Conservation (phyloP, 2,888 invertebrate genomes). For the Eledona agricola region DNA sequence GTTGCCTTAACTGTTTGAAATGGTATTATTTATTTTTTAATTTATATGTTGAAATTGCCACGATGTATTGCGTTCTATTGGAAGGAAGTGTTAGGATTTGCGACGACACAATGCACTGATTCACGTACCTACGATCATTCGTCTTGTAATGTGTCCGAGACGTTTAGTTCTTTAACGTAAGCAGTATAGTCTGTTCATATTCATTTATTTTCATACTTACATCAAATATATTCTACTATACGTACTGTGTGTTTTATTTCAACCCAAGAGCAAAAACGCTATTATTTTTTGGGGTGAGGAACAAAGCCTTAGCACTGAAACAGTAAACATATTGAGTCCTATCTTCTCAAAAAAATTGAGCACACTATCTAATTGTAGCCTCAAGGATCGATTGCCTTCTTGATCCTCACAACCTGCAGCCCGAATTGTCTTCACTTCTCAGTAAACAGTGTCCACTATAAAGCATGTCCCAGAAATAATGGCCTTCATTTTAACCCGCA, state of each 20-base stretch:
- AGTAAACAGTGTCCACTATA: too few species aligned
- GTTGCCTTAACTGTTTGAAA: conserved; percentile 26
- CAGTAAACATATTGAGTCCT: too few species aligned
- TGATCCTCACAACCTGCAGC: too few species aligned
- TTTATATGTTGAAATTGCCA: conserved; percentile 35
- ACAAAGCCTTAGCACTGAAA: too few species aligned
- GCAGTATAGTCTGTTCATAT: conserved; percentile 16
- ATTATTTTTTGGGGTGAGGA: too few species aligned
- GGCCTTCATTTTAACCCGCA: too few species aligned
- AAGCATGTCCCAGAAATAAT: too few species aligned
- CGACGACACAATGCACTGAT: conserved; percentile 30
- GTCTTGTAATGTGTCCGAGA: conserved; percentile 3
- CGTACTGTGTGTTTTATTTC: conserved; percentile 1
- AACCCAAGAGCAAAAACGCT: conserved; percentile 11
- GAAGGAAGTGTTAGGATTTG: conserved; percentile 15
- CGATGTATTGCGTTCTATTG: conserved; percentile 28
- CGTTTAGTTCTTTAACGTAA: neutral
- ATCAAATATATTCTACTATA: conserved; percentile 28
- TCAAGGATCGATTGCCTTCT: too few species aligned
- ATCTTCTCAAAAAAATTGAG: too few species aligned
- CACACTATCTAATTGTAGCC: too few species aligned
- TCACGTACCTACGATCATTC: conserved; percentile 30
- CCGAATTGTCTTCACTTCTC: too few species aligned
- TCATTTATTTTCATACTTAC: conserved; percentile 35
- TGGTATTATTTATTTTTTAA: conserved; percentile 38